Evolutionary conservation across 1,140 invertebrate genomes (phyloP).

Genomic region (Zaprionus gabonicus): DNA sequence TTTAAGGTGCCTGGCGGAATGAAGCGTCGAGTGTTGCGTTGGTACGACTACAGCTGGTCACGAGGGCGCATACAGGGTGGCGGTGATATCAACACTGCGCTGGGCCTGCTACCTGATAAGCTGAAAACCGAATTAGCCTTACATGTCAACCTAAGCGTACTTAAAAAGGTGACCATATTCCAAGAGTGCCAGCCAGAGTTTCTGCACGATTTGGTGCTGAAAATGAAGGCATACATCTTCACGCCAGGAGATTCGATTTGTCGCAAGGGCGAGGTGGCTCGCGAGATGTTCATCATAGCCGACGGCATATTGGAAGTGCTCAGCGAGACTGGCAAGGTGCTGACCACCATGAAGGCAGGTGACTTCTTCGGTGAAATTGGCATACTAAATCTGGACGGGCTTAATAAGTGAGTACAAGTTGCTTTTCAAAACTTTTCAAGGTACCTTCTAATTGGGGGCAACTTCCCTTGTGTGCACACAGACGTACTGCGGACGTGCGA

Average conservation of each 20-base stretch:
- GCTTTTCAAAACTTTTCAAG: background rate
- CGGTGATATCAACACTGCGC: constrained; percentile 96
- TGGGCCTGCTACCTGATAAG: constrained; percentile 97
- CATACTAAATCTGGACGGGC: constrained; percentile 96
- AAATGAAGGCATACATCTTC: constrained; percentile 99
- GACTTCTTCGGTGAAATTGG: constrained; percentile 99
- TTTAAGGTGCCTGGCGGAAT: constrained; percentile 94
- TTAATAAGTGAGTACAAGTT: constrained; percentile 92
- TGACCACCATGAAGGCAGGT: constrained; percentile 98
- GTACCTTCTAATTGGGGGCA: background rate
- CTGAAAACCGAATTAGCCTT: constrained; percentile 97
- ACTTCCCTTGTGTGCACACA: constrained; percentile 75
- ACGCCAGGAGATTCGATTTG: constrained; percentile 98
- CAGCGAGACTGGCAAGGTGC: constrained; percentile 95
- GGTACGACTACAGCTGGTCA: constrained; percentile 99
- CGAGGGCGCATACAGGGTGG: constrained; percentile 97
- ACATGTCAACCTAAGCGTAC: constrained; percentile 96
- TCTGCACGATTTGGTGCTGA: constrained; percentile 97
- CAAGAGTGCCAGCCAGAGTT: constrained; percentile 99
- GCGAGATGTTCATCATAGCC: constrained; percentile 99
- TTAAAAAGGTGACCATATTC: constrained; percentile 93
- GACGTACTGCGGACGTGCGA: constrained; percentile 96
- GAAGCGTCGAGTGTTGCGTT: constrained; percentile 96
- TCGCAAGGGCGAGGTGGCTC: constrained; percentile 94
- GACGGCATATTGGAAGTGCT: constrained; percentile 98